Evolutionary conservation across 2,888 invertebrate species (phyloP), one percentile per base, ranked within the genome.

Genomic region (Plagodis dolabraria): DNA sequence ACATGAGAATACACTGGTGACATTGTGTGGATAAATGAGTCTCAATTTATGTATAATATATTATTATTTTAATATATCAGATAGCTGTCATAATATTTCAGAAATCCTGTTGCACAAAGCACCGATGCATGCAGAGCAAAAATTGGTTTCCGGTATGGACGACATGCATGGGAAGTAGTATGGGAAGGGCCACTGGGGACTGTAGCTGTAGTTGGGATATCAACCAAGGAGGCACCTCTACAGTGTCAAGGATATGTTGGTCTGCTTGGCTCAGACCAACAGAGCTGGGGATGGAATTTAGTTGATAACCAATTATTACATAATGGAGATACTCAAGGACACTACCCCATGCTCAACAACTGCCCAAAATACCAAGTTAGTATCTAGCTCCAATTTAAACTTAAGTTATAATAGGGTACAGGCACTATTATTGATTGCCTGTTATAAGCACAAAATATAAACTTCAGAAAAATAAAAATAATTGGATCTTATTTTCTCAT

Each of bases 221-320:
- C 98, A 47, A 98, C 98, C 0, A 97, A 97, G 92, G 98, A 99
- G 81, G 98, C 99, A 8, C 95, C 97, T 43, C 92, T 99, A 65
- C 97, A 99, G 84, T 97, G 98, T 85, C 97, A 97, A 77, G 99
- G 99, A 56, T 99, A 99, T 93, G 97, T 99, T 52, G 97, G 99
- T 7, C 93, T 99, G 60, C 92, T 99, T 65, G 99, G 99, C 36
- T 97, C 97, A 6, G 98, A 99, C 92, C 98, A 98, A 83, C 97
- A 99, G 85, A 99, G 98, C 79, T 99, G 99, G 99, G 99, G 99
- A 10, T 99, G 99, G 99, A 99, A 99, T 94, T 94, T 99, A 74
- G 99, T 99, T 52, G 99, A 99, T 92, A 99, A 99, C 93, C 96
- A 97, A 91, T 94, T 99, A 71, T 93, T 99, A 74, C 99, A 99